These are phyloP conservation scores for Drosophila kokeensis DNA, from an alignment of 2,888 invertebrate genomes.

Conservation along the genomic window DNA sequence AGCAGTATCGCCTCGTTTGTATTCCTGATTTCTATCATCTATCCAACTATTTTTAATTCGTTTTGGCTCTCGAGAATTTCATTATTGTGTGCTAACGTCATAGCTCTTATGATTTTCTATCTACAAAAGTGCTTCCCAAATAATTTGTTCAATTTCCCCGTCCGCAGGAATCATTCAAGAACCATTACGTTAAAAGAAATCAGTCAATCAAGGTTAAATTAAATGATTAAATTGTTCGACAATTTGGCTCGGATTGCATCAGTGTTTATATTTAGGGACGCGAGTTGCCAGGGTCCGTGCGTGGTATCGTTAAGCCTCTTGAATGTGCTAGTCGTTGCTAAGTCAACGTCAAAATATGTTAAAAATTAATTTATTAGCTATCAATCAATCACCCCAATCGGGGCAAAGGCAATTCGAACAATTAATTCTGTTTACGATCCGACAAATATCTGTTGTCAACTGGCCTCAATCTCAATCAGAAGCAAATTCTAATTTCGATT, in stretches of 20 bases:
- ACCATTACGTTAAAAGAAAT: background rate
- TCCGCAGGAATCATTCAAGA: background rate
- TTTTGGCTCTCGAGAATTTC: background rate
- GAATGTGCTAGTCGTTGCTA: background rate
- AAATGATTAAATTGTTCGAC: background rate
- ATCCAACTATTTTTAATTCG: background rate
- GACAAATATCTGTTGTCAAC: no score
- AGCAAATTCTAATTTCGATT: constrained; percentile 8
- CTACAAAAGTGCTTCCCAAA: background rate
- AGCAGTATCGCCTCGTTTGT: background rate
- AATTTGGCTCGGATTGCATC: background rate
- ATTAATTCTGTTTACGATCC: background rate
- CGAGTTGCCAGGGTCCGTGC: background rate
- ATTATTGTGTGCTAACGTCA: background rate
- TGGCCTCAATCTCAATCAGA: background rate
- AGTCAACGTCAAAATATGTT: background rate
- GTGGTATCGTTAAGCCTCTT: background rate
- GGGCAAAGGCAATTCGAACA: background rate
- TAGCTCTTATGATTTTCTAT: background rate
- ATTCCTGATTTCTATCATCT: background rate
- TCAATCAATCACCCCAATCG: background rate
- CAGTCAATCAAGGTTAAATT: no score
- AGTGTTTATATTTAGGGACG: background rate
- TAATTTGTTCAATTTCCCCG: background rate
- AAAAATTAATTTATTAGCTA: background rate